Evolutionary conservation across 35 echinoderm and acorn worm genomes (phyloP), one percentile per base, ranked within the genome.

Genomic region (Lytechinus variegatus): DNA sequence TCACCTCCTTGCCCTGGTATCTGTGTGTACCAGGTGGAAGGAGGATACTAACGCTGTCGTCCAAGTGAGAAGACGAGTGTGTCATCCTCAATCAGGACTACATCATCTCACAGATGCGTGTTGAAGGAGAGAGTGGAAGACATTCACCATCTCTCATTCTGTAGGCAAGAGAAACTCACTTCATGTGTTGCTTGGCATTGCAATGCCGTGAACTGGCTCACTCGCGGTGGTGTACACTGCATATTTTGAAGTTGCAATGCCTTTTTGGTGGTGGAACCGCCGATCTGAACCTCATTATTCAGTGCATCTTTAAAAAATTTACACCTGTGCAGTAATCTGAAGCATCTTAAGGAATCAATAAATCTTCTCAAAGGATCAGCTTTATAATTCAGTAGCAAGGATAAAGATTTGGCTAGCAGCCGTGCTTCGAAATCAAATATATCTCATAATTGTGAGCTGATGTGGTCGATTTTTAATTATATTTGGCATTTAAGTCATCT

Each of bases 131-230:
- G 66, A 79, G 66, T 24, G 6, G 66, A n/a, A 79, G 66, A 79
- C 66, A 79, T 16, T 7, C 66, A 79, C 19, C 66, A 79, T 79
- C 66, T 79, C 66, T 7, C 21, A 79, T 79, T 79, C 19, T 79
- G 66, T 79, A 79, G 66, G 12, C 66, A 79, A 79, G 66, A 79
- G 66, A 16, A 79, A 79, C 19, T 79, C 66, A 24, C 66, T 79
- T 79, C 66, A 79, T 79, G 66, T 79, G 66, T 79, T 79, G 66
- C 66, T 79, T 79, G 66, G 66, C 66, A 24, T 79, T 79, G 66
- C 66, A 79, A 79, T 79, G 66, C 66, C 19, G 66, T 79, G 66
- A 79, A 79, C 21, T 79, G 21, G 21, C 66, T 79, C 66, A 79
- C 66, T 79, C 66, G 21, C 4, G 1, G 21, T 24, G 19, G 66